Conservation (phyloP, 1,140 invertebrate species). For the Myzus persicae region DNA sequence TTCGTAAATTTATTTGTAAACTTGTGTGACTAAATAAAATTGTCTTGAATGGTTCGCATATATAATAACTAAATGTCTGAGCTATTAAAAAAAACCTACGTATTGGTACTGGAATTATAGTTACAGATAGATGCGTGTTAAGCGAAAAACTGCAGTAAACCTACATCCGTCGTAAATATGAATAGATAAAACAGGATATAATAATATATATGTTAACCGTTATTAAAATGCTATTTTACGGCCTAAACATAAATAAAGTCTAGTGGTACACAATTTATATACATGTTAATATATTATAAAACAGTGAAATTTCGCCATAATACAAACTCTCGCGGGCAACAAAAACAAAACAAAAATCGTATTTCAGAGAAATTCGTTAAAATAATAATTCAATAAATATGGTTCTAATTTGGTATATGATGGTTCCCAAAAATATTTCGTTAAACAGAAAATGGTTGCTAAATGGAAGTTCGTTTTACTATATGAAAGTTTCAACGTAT, state of each 20-base stretch:
- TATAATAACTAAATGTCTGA: background rate
- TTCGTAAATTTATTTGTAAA: background rate
- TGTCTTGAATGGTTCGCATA: background rate
- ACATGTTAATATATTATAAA: too few relatives aligned
- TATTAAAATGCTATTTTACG: conserved; percentile 1
- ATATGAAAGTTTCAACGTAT: too few relatives aligned
- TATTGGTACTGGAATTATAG: background rate
- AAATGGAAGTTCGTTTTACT: too few relatives aligned
- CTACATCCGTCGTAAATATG: background rate
- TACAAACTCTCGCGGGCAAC: too few relatives aligned
- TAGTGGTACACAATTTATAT: background rate
- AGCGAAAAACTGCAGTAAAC: background rate
- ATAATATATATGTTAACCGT: background rate
- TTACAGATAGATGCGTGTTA: background rate
- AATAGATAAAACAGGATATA: background rate
- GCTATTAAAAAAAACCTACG: background rate
- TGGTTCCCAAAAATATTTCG: too few relatives aligned
- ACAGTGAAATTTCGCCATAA: too few relatives aligned
- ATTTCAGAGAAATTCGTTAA: too few relatives aligned
- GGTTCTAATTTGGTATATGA: too few relatives aligned
- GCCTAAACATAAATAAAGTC: background rate
- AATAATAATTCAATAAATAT: too few relatives aligned
- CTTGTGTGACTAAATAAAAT: background rate
- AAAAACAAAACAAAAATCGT: too few relatives aligned
- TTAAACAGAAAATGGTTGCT: too few relatives aligned